Conservation (phyloP, 1,140 invertebrate genomes). For the Leptonema lineaticorne region DNA sequence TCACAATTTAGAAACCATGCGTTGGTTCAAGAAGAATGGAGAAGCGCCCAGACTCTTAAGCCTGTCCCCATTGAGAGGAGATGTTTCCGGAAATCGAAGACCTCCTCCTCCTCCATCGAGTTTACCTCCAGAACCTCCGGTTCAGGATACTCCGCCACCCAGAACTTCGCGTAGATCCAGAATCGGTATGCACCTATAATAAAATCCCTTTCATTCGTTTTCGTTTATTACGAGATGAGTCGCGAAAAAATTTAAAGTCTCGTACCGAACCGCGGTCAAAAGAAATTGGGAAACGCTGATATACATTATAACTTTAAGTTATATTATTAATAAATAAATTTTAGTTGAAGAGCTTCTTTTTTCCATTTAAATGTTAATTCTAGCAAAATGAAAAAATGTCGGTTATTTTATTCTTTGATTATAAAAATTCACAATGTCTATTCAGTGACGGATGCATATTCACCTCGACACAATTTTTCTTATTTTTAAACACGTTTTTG, state of each 20-base stretch:
- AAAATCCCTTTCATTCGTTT: too few relatives aligned
- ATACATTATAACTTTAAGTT: too few relatives aligned
- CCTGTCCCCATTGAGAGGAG: constrained; percentile 62
- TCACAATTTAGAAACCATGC: constrained; percentile 53
- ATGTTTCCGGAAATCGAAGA: constrained; percentile 42
- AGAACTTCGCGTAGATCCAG: constrained; percentile 49
- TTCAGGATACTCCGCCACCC: constrained; percentile 45
- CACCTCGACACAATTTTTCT: background rate
- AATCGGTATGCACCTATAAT: too few relatives aligned
- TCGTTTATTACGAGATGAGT: too few relatives aligned
- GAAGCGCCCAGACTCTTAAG: constrained; percentile 69
- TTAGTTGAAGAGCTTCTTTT: too few relatives aligned
- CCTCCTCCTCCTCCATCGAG: constrained; percentile 34
- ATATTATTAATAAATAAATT: too few relatives aligned
- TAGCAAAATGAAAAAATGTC: too few relatives aligned
- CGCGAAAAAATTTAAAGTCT: too few relatives aligned
- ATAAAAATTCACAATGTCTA: background rate
- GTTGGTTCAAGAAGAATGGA: constrained; percentile 68
- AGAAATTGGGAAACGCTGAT: too few relatives aligned
- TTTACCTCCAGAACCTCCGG: constrained; percentile 42
- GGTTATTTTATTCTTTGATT: background rate
- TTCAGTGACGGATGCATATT: background rate
- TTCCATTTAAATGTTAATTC: too few relatives aligned
- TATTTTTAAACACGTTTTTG: background rate
- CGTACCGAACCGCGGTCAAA: too few relatives aligned